Conservation (phyloP, 1,140 invertebrate genomes). For the Pseudomyrmex pallidus region DNA sequence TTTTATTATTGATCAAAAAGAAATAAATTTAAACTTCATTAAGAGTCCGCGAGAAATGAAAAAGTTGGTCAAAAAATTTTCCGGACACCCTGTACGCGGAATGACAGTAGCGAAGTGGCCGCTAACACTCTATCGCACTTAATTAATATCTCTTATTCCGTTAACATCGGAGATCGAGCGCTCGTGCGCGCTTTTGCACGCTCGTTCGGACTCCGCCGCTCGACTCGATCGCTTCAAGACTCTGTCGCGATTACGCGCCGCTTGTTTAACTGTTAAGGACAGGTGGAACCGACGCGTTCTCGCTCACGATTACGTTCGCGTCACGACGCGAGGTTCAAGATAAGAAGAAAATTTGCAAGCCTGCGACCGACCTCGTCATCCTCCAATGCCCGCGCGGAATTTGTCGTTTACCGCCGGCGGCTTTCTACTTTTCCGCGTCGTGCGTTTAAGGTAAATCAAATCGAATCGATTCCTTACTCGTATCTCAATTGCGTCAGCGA, state of each 20-base stretch:
- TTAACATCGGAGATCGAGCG: conserved; percentile 26
- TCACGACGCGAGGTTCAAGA: conserved; percentile 45
- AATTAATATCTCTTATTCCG: conserved; percentile 44
- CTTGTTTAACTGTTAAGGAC: conserved; percentile 55
- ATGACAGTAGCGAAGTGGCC: conserved; percentile 12
- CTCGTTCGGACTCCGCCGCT: background rate
- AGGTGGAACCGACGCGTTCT: conserved; percentile 38
- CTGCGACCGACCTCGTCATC: conserved; percentile 54
- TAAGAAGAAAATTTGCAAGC: conserved; percentile 59
- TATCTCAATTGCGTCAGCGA: conserved; percentile 4
- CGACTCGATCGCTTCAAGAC: background rate
- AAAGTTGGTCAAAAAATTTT: background rate
- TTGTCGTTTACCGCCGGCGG: conserved; percentile 48
- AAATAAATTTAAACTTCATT: background rate
- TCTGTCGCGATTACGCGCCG: conserved; percentile 43
- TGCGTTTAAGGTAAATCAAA: conserved; percentile 43
- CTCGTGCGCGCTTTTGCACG: background rate
- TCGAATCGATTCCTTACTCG: conserved; percentile 43
- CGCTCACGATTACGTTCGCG: conserved; percentile 35
- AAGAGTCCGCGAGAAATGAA: background rate
- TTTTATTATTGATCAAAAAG: background rate
- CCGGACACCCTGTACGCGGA: background rate
- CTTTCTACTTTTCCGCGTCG: conserved; percentile 54
- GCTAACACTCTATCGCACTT: conserved; percentile 30
- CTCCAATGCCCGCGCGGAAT: conserved; percentile 45